Evolutionary conservation across 2,888 invertebrate species (phyloP).

Genomic region (Pollenia angustigena): DNA sequence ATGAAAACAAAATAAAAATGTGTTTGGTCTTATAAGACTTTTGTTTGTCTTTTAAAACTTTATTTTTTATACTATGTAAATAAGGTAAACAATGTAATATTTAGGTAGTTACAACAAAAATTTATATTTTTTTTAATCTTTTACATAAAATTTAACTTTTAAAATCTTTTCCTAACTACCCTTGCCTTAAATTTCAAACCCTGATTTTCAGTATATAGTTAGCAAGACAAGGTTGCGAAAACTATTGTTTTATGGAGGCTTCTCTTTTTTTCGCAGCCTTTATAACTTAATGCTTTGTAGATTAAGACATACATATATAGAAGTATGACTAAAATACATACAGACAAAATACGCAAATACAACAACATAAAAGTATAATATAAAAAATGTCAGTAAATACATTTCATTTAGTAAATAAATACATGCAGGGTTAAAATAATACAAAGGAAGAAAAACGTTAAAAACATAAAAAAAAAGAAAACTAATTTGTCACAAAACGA

Average conservation of each 20-base stretch:
- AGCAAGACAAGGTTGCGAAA: conserved; percentile 41
- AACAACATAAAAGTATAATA: conserved; percentile 37
- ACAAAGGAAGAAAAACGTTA: background rate
- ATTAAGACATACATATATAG: conserved; percentile 30
- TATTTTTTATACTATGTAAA: background rate
- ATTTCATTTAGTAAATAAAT: conserved; percentile 49
- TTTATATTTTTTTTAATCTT: too few relatives aligned
- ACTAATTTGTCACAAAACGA: background rate
- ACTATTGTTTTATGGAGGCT: conserved; percentile 21
- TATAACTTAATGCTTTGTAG: too few relatives aligned
- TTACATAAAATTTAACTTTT: too few relatives aligned
- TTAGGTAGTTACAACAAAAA: background rate
- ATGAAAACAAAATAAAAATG: too few relatives aligned
- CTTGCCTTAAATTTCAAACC: background rate
- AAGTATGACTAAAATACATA: conserved; percentile 2
- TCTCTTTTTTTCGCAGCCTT: background rate
- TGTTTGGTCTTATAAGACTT: too few relatives aligned
- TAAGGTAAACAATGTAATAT: background rate
- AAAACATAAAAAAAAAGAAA: background rate
- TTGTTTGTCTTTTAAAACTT: too few relatives aligned
- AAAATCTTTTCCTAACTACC: background rate
- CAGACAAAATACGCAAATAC: conserved; percentile 11
- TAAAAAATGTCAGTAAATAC: conserved; percentile 60
- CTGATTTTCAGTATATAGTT: conserved; percentile 17
- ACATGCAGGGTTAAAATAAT: background rate